Conservation (phyloP, 35 echinoderm and acorn worm genomes). For the Eucidaris tribuloides region DNA sequence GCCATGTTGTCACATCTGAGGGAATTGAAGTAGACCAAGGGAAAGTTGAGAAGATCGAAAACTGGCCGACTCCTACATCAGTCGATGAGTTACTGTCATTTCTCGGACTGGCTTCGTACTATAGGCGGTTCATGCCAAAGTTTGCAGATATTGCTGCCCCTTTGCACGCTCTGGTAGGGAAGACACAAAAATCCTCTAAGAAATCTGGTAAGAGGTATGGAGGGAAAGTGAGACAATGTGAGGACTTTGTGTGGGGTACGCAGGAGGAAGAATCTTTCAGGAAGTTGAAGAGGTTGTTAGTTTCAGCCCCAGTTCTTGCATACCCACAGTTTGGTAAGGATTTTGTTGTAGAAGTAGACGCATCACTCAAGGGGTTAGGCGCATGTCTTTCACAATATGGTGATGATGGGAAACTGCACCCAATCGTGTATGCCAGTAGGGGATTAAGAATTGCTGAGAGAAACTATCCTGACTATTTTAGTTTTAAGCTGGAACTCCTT, state of each 20-base stretch:
- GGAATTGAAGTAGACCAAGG: slow-evolving; percentile 28
- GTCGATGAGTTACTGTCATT: slow-evolving; percentile 27
- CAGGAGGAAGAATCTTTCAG: slow-evolving; percentile 33
- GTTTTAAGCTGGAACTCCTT: slow-evolving; percentile 37
- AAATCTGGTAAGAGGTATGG: too few relatives aligned
- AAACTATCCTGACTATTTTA: not conserved
- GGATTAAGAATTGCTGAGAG: not conserved
- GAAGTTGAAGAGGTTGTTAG: slow-evolving; percentile 3
- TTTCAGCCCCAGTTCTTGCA: slow-evolving; percentile 34
- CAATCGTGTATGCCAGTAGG: slow-evolving; percentile 44
- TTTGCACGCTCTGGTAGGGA: slow-evolving; percentile 31
- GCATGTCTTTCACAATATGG: slow-evolving; percentile 23
- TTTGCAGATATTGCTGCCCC: slow-evolving; percentile 44
- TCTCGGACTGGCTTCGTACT: slow-evolving; percentile 50
- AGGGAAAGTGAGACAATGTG: too few relatives aligned
- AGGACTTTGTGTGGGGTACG: not conserved
- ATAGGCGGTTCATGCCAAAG: slow-evolving; percentile 26
- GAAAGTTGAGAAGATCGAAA: slow-evolving; percentile 31
- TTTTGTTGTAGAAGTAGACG: slow-evolving; percentile 45
- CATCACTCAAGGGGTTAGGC: slow-evolving; percentile 39
- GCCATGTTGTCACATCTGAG: slow-evolving; percentile 45
- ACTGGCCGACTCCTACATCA: slow-evolving; percentile 28
- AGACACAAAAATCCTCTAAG: too few relatives aligned
- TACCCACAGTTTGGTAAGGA: slow-evolving; percentile 42
- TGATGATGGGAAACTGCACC: slow-evolving; percentile 2